These are phyloP conservation scores for Pyxicephalus adspersus DNA, from an alignment of 2,113 vertebrate species.

Conservation along the genomic window DNA sequence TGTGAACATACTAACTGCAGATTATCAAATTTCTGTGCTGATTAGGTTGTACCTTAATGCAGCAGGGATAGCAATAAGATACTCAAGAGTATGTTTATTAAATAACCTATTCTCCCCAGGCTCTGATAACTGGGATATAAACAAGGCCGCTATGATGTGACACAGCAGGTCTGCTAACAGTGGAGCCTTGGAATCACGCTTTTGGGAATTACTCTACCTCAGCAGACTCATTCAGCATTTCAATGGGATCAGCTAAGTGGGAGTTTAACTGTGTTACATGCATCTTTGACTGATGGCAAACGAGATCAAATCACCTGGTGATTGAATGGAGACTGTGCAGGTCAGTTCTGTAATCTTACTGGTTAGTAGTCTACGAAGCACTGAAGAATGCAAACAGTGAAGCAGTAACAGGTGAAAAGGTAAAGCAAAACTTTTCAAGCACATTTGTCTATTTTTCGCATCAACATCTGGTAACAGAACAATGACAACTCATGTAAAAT, in stretches of 20 bases:
- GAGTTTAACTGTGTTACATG: slow-evolving; percentile 6
- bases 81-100: not conserved
- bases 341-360: not conserved
- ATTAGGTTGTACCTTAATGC: not conserved
- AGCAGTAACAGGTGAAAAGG: slow-evolving; percentile 6
- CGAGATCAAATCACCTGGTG: slow-evolving; percentile 12
- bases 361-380: not conserved
- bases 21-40: slow-evolving; percentile 7
- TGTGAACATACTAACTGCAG: slow-evolving; percentile 1
- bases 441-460: not conserved
- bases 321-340: slow-evolving; percentile 1
- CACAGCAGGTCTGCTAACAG: not conserved
- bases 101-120: not conserved
- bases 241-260: slow-evolving; percentile 15
- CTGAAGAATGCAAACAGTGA: slow-evolving; percentile 3
- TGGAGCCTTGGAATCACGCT: not conserved
- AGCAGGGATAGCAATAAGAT: slow-evolving; percentile 3
- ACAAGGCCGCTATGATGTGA: not conserved
- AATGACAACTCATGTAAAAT: not conserved
- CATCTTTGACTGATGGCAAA: slow-evolving; percentile 32
- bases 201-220: not conserved
- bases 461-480: not conserved
- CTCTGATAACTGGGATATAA: not conserved
- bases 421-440: not conserved
- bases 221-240: slow-evolving; percentile 3